These are phyloP conservation scores for Sinhomidia bicolor DNA, from an alignment of 2,888 invertebrate genomes.

Conservation along the genomic window DNA sequence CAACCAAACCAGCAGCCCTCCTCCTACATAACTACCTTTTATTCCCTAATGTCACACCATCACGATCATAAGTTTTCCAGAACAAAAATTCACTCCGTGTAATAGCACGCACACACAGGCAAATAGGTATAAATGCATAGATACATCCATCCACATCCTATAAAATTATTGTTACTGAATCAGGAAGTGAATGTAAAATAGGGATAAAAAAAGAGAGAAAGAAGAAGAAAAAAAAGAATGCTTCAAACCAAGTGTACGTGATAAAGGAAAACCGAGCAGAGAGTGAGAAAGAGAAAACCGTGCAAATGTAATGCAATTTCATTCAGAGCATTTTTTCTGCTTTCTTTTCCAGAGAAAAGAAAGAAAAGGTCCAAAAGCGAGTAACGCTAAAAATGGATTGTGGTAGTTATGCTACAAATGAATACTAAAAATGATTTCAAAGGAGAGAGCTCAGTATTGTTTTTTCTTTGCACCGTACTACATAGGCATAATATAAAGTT, in stretches of 20 bases:
- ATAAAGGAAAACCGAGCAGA: neutral
- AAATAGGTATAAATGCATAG: no score
- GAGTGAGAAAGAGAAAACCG: neutral
- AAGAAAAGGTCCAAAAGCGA: neutral
- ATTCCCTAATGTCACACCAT: constrained; percentile 68
- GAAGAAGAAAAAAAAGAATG: constrained; percentile 18
- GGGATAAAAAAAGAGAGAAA: constrained; percentile 37
- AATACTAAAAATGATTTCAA: no score
- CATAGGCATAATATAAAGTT: no score
- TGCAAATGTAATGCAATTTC: neutral
- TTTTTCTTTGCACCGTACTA: neutral
- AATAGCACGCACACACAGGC: constrained; percentile 20
- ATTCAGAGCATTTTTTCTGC: neutral
- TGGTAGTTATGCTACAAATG: no score
- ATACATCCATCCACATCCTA: constrained; percentile 39
- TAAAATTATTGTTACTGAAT: constrained; percentile 60
- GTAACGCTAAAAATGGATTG: neutral
- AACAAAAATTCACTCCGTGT: neutral
- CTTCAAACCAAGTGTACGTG: neutral
- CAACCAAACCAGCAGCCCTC: neutral
- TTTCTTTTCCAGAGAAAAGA: neutral
- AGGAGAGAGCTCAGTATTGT: no score
- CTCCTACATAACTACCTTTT: constrained; percentile 45
- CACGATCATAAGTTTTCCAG: constrained; percentile 52
- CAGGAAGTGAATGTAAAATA: constrained; percentile 47